These are phyloP conservation scores for Pteria penguin DNA, from an alignment of 2,888 invertebrate genomes.

Conservation along the genomic window DNA sequence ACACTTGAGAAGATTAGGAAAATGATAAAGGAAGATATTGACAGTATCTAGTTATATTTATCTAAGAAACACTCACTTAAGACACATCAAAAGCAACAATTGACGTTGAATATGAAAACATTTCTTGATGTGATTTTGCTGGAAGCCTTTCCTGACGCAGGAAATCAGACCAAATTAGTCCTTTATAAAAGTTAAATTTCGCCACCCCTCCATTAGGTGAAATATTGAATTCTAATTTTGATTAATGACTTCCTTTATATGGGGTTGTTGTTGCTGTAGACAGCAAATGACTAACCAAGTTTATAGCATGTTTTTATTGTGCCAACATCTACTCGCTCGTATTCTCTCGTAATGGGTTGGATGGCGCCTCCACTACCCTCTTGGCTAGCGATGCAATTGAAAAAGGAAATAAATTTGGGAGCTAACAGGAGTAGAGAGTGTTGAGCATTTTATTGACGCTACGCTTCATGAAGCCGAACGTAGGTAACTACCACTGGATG, in stretches of 20 bases:
- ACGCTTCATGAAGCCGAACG: background rate
- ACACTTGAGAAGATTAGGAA: too few relatives aligned
- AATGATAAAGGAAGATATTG: too few relatives aligned
- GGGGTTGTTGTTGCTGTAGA: background rate
- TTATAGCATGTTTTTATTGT: background rate
- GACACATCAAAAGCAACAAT: too few relatives aligned
- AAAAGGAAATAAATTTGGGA: background rate
- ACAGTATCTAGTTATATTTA: too few relatives aligned
- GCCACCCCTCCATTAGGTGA: background rate
- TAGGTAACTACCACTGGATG: background rate
- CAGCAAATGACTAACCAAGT: background rate
- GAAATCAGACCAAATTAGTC: background rate
- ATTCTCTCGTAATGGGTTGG: conserved; percentile 5
- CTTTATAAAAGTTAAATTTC: background rate
- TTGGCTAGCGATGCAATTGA: conserved; percentile 11
- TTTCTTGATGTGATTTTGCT: too few relatives aligned
- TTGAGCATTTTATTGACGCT: background rate
- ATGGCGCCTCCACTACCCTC: background rate
- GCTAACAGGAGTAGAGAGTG: background rate
- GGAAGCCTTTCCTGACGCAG: background rate
- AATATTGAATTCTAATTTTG: conserved; percentile 7
- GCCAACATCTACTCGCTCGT: conserved; percentile 1
- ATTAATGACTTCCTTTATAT: background rate
- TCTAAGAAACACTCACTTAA: too few relatives aligned
- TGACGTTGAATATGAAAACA: too few relatives aligned